Base-by-base conservation (phyloP, 2,113 vertebrate genomes). In the Nestor notabilis region DNA sequence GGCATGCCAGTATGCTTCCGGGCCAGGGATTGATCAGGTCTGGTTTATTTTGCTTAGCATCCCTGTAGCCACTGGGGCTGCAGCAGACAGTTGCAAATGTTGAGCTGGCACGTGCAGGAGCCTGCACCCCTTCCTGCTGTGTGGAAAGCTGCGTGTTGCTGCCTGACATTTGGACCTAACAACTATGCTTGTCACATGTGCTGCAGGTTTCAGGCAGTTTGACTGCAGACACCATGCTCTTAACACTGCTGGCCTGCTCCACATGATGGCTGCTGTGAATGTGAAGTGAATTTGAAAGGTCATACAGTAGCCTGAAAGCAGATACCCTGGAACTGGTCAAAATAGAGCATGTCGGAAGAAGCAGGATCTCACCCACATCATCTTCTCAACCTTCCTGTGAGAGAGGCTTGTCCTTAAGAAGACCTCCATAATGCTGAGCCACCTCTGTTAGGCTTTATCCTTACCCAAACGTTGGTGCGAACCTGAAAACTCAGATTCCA, bases 51-150 rank as follows among this genome's bases (percentile, higher is more conserved):
- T 39, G 15, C 37, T 91, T 49, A 79, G 17, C 25, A 71, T 33
- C 53, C 16, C 16, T 65, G n/a, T 13, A 74, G 53, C 27, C 41
- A 16, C 24, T 13, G 33, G 18, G 9, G 20, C 44, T 84, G 25
- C 53, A 83, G 44, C 1, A 0, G 19, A 17, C 8, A 46, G 61
- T 7, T 41, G 47, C 39, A 60, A 28, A 33, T 0, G 0, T 10
- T 21, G 44, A 71, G 28, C 14, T 56, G 70, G 55, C 19, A 39
- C 41, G 9, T 63, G 29, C 61, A 56, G 61, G 44, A 79, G 28
- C n/a, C 63, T 68, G 46, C 2, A 1, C 5, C 13, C 17, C 18
- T 56, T 82, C 35, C 47, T 86, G 33, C 71, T 20, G 43, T 1
- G 11, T 25, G 25, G 71, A 43, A 50, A 29, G 19, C 1, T 49